A percentile compares a stretch with the other conserved stretches of the same genome.
Evolutionary conservation across 2,888 invertebrate species (phyloP).

Genomic region (Empis stercorea): DNA sequence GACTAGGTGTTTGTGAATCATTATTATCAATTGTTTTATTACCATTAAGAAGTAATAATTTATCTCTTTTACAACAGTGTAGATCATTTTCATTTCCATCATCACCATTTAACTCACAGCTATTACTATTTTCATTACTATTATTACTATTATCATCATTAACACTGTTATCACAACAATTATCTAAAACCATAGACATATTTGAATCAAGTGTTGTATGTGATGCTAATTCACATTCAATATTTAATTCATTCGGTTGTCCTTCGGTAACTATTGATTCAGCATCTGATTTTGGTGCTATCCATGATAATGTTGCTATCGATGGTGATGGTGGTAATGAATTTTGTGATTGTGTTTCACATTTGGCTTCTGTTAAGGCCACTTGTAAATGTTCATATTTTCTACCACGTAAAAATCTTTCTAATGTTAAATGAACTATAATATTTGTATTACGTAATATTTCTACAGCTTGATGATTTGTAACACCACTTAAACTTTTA

Average conservation of each 20-base stretch:
- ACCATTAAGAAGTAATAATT: background rate
- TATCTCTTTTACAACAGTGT: too few species aligned
- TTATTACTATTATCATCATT: conserved; percentile 14
- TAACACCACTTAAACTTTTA: conserved; percentile 75
- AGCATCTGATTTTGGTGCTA: conserved; percentile 38
- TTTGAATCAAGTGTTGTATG: conserved; percentile 69
- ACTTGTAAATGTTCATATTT: conserved; percentile 85
- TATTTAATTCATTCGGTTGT: conserved; percentile 40
- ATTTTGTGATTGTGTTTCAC: conserved; percentile 34
- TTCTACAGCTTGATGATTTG: conserved; percentile 95
- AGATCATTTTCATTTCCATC: background rate
- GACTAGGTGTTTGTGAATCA: conserved; percentile 7
- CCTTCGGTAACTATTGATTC: conserved; percentile 46
- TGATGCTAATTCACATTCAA: conserved; percentile 69
- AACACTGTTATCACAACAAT: conserved; percentile 10
- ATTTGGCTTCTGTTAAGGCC: conserved; percentile 54
- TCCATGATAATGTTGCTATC: conserved; percentile 71
- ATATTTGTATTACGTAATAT: conserved; percentile 87
- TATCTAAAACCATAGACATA: conserved; percentile 37
- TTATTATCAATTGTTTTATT: background rate
- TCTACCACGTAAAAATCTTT: conserved; percentile 84
- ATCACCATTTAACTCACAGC: conserved; percentile 1
- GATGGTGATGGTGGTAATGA: conserved; percentile 54
- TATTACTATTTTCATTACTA: conserved; percentile 7
- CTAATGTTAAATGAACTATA: conserved; percentile 76